Evolutionary conservation across 1,140 invertebrate species (phyloP), one percentile per base, ranked within the genome.

Genomic region (Drosophila pachea): DNA sequence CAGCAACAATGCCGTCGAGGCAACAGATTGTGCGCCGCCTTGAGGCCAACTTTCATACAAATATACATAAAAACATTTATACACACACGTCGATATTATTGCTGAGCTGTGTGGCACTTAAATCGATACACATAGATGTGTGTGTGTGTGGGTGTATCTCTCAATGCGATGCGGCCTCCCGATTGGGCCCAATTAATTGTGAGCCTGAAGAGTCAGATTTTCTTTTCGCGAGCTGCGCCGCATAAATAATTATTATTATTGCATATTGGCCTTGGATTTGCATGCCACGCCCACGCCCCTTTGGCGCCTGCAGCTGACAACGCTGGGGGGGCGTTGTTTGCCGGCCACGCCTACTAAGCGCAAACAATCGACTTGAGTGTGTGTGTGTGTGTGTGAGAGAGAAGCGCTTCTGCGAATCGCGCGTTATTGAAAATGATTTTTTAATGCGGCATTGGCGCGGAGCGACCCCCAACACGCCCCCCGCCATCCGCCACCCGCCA

Each of bases 401-500:
- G 22, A 8, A 22, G 31, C 29, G 48, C 55, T 65, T 74, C 78
- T 74, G 53, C 64, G 73, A 78, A 79, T 22, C 22, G 22, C 74
- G 68, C 75, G 79, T 83, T 83, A 83, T 84, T 83, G 78, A 83
- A 83, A 83, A 83, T 83, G 78, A 83, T 83, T 83, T 83, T 83
- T 83, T 83, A 83, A 83, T 83, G 75, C 53, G 68, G 64, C 65
- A 83, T 76, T 75, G 78, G 74, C 60, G 62, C 68, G 67, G 61
- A 38, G 1, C 12, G 12, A 35, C 31, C 29, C n/a, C 31, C 7
- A 32, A n/a, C 47, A 6, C 5, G n/a, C n/a, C 11, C 40, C 8
- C 14, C 14, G 12, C 12, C 12, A 11, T 42, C 11, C n/a, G 5
- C 4, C n/a, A 2, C 4, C 40, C 9, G 5, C 40, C 12, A 11